Base-by-base conservation (phyloP, 1,140 invertebrate species). In the Agrypnia vestita region DNA sequence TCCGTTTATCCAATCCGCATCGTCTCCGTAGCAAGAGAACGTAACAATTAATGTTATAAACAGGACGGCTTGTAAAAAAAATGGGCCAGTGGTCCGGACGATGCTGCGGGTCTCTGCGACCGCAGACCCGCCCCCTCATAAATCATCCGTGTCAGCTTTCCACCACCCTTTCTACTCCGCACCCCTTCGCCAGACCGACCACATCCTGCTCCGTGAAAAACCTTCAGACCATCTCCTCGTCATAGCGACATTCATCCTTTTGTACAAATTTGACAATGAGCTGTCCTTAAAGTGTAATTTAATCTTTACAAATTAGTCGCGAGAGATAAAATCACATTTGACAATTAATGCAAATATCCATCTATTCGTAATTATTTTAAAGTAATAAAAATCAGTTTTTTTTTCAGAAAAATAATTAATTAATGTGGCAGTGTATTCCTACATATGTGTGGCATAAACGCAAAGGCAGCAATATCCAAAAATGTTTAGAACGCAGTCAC, bases 151-250 rank as follows among this genome's bases (percentile, higher is more conserved):
- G 0, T 35, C 25, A 6, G 43, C 44, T 46, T n/a, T 49, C n/a
- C 44, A 3, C n/a, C 64, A n/a, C n/a, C 62, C 43, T 10, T 43
- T 8, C 44, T n/a, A 19, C 64, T 44, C 25, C 43, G 8, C 43
- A 19, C 64, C 64, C 43, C 17, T 64, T 64, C 25, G 15, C 15
- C 64, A 25, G 35, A 69, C 64, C n/a, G 21, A 15, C 64, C 64
- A 47, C 64, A 47, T 69, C 64, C 64, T 69, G 11, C 46, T 69
- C 15, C 64, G 43, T 47, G 64, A 17, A 69, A 69, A 69, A 69
- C 44, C 64, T n/a, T 49, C n/a, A 69, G 64, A 21, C 43, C 11
- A 15, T 69, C 49, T 51, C 8, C 49, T 51, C 49, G 8, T 51
- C 49, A 51, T 1, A 35, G 49, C 8, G n/a, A 12, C n/a, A 13